phyloP scores from a whole-genome alignment of 2,888 invertebrate genomes.

The Yponomeuta sedellus region DNA sequence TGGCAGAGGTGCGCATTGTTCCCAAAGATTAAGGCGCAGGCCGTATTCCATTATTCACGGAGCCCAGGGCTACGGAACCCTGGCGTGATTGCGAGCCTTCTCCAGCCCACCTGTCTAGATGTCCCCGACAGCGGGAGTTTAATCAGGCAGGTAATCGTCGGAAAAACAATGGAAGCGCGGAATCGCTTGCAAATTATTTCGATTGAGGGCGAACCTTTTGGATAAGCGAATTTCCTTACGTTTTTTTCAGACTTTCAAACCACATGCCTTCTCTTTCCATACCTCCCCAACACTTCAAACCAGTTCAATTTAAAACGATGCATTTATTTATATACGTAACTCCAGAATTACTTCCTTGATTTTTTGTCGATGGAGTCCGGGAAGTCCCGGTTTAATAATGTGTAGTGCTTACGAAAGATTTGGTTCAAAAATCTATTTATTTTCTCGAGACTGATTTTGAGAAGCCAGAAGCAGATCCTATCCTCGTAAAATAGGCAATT shows the following conservation, averaged over 20 bases:
- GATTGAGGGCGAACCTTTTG: constrained; percentile 7
- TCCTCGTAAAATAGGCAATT: not conserved
- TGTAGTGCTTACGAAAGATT: too few species aligned
- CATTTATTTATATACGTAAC: too few species aligned
- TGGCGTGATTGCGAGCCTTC: constrained; percentile 52
- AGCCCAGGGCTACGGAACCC: constrained; percentile 42
- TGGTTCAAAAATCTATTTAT: too few species aligned
- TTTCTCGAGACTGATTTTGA: too few species aligned
- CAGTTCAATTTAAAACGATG: too few species aligned
- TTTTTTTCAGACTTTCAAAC: not conserved
- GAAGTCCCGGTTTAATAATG: too few species aligned
- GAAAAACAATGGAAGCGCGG: constrained; percentile 50
- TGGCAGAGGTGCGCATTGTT: constrained; percentile 63
- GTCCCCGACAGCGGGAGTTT: constrained; percentile 43
- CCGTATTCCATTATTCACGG: constrained; percentile 56
- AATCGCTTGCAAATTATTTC: constrained; percentile 12
- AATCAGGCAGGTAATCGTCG: constrained; percentile 65
- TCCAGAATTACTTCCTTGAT: too few species aligned
- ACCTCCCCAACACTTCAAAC: too few species aligned
- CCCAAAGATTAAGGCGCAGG: constrained; percentile 60
- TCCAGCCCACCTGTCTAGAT: constrained; percentile 33
- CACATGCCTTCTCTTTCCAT: too few species aligned
- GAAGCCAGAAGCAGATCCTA: too few species aligned
- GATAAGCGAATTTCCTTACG: not conserved
- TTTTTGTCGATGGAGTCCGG: too few species aligned